These are phyloP conservation scores for Theocolax elegans DNA, from an alignment of 1,140 invertebrate species.

Conservation along the genomic window DNA sequence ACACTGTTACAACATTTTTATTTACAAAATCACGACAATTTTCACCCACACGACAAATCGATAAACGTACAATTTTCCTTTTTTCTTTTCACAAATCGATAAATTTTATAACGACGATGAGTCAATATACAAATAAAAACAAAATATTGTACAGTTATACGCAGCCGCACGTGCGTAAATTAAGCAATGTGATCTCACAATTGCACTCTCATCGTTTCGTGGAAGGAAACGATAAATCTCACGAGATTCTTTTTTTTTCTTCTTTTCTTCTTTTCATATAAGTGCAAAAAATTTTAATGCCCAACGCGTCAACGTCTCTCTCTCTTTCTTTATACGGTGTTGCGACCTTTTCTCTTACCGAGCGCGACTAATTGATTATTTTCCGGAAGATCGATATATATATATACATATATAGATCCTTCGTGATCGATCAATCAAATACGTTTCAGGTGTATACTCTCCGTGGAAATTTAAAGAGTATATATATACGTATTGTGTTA, in stretches of 20 bases:
- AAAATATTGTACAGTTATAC: too few species aligned
- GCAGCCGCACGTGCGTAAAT: not conserved
- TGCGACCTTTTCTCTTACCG: constrained; percentile 5
- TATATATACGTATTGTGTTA: too few species aligned
- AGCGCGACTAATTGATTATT: constrained; percentile 32
- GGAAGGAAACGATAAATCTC: constrained; percentile 15
- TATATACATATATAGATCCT: too few species aligned
- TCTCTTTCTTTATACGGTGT: constrained; percentile 8
- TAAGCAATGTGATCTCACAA: constrained; percentile 13
- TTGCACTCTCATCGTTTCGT: constrained; percentile 8
- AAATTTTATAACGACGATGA: too few species aligned
- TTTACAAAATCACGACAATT: too few species aligned
- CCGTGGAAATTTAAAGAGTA: not conserved
- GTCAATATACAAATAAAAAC: too few species aligned
- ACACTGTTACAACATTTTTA: too few species aligned
- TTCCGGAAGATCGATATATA: constrained; percentile 12
- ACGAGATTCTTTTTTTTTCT: too few species aligned
- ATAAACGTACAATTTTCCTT: too few species aligned
- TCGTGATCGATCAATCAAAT: constrained; percentile 19
- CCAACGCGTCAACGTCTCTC: not conserved
- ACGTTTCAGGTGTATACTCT: not conserved
- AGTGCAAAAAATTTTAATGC: constrained; percentile 4
- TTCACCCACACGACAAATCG: too few species aligned
- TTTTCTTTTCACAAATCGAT: too few species aligned
- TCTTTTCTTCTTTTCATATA: not conserved